Base-by-base conservation (phyloP, 2,888 invertebrate species). In the Azorinus chamasolen region DNA sequence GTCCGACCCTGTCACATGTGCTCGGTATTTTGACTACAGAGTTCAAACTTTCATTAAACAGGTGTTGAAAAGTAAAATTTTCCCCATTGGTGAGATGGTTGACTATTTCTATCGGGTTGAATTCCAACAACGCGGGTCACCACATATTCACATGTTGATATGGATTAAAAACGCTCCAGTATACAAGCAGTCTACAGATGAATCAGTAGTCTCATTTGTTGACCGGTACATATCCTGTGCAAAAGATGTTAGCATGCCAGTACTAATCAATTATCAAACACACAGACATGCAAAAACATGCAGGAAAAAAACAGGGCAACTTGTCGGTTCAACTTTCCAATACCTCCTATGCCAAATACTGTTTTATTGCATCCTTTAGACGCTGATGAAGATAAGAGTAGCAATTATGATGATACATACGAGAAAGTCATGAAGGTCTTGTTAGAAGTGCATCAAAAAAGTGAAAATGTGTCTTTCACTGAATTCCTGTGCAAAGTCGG, bases 131-230 rank as follows among this genome's bases (percentile, higher is more conserved):
- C 46, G 78, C 25, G 77, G 82, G 12, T 78, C 74, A 1, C 78
- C 80, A 22, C 83, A 78, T 62, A 62, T 77, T 20, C 78, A 64
- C 73, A 80, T 72, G 48, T 45, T 83, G 1, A 3, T 76, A 8
- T 84, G 80, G 84, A 68, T 83, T 1, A 62, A 85, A 68, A 55
- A 73, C 72, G 79, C 83, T 3, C 80, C 80, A 39, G 46, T 63
- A 2, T 61, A 70, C 51, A 76, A 62, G 1, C 10, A n/a, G 12
- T 46, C 65, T 12, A 24, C 32, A 16, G 53, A 77, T 37, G 39
- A 32, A 12, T 59, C 39, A 18, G 41, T 75, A 24, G 41, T 50
- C 16, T 37, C 53, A 1, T 72, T 80, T 37, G 27, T 70, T 24
- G 72, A 75, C 50, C 61, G 69, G 22, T 63, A 82, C 69, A 45